Conservation (phyloP, 1,140 invertebrate genomes). For the Caenorhabditis remanei region DNA sequence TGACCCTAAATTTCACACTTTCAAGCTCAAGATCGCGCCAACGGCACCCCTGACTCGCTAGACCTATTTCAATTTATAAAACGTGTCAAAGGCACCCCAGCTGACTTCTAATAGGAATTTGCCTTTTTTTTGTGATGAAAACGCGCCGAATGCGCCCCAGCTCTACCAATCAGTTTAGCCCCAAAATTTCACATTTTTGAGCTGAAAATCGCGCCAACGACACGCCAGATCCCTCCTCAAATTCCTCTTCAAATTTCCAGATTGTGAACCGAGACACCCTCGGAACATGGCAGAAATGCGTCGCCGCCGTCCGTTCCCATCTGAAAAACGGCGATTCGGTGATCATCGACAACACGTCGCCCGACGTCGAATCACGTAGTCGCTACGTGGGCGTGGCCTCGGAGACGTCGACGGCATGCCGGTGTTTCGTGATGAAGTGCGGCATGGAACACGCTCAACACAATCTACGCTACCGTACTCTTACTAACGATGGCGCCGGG, state of each 20-base stretch:
- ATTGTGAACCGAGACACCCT: slow-evolving; percentile 62
- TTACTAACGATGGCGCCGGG: background rate
- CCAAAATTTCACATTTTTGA: too few species aligned
- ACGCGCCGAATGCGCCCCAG: too few species aligned
- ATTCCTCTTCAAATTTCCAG: background rate
- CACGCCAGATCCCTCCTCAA: background rate
- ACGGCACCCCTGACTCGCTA: too few species aligned
- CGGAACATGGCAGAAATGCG: slow-evolving; percentile 67
- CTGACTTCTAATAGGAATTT: too few species aligned
- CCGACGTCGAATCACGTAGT: slow-evolving; percentile 56
- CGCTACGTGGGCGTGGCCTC: slow-evolving; percentile 57
- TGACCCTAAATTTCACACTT: too few species aligned
- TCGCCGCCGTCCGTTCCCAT: background rate
- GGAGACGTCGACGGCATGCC: background rate
- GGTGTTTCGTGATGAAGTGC: slow-evolving; percentile 62
- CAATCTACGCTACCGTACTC: slow-evolving; percentile 45
- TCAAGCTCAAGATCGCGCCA: too few species aligned
- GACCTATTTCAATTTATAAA: too few species aligned
- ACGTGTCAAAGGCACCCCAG: too few species aligned
- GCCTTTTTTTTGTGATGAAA: too few species aligned
- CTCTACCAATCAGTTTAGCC: too few species aligned
- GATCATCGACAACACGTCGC: slow-evolving; percentile 63
- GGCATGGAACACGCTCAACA: slow-evolving; percentile 57
- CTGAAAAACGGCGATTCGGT: slow-evolving; percentile 59
- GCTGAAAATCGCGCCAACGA: background rate